Base-by-base conservation (phyloP, 2,113 vertebrate genomes). In the Epinephelus moara region DNA sequence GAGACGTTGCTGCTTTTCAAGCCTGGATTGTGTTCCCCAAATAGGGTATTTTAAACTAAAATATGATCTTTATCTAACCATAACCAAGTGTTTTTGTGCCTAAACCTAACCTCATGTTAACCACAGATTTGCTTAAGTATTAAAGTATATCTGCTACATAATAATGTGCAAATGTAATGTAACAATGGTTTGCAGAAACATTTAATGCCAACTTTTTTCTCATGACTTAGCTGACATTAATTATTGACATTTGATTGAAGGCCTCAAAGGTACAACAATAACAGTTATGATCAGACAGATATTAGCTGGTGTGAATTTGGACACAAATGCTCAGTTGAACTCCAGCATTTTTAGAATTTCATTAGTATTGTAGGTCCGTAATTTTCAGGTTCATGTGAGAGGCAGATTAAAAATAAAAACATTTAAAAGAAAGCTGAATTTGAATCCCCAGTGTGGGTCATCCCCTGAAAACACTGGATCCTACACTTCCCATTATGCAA, bases 401-500 rank as follows among this genome's bases (percentile, higher is more conserved):
- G n/a, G 15, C 15, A 30, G 33, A 53, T 53, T 50, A 1, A 3
- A 52, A 45, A 23, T n/a, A 14, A 42, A 21, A 1, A 40, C 17
- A 45, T 19, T 8, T 11, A 73, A 56, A 42, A 47, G 55, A 60
- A 23, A 10, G 2, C 40, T 19, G 2, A 25, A 13, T 45, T 45
- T 45, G 6, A 45, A 42, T 13, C n/a, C 8, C 14, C 12, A 12
- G 3, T 30, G 14, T 33, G 18, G 18, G 2, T 57, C 19, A 33
- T 33, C 4, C 49, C 23, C 50, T 3, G 2, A 72, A 69, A 62
- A 74, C 37, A 14, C 33, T 37, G 33, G 19, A 25, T 69, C 30
- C 50, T 11, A 75, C 53, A 55, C 69, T 62, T 49, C 9, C 64
- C 57, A 75, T 33, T 0, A 70, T 63, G 57, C 27, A 63, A 59